Conservation (phyloP, 2,113 vertebrate genomes). For the Scomber colias region DNA sequence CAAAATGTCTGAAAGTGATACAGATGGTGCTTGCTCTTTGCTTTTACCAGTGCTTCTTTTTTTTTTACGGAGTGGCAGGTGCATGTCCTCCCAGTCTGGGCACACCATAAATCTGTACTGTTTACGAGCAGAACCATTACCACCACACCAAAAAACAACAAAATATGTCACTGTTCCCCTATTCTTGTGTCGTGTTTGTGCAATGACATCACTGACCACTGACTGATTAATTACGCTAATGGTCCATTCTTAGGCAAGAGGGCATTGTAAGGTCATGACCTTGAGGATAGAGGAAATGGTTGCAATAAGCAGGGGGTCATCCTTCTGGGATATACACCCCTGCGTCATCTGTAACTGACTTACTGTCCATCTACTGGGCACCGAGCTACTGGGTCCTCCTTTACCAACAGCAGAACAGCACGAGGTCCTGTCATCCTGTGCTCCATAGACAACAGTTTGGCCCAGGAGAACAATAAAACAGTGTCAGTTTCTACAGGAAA, state of each 20-base stretch:
- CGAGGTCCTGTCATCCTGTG: conserved; percentile 39
- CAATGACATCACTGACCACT: conserved; percentile 76
- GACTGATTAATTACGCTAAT: conserved; percentile 73
- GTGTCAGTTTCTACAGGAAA: conserved; percentile 91
- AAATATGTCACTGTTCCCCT: conserved; percentile 51
- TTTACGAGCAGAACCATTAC: conserved; percentile 56
- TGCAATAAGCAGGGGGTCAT: conserved; percentile 74
- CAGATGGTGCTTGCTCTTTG: no score
- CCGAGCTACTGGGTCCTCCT: neutral
- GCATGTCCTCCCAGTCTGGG: conserved; percentile 27
- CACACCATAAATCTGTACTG: conserved; percentile 60
- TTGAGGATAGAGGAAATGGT: conserved; percentile 78
- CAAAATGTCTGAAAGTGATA: no score
- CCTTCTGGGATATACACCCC: conserved; percentile 66
- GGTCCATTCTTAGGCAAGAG: conserved; percentile 73
- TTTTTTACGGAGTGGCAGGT: conserved; percentile 60
- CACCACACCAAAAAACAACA: conserved; percentile 65
- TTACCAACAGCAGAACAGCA: conserved; percentile 37
- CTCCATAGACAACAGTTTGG: conserved; percentile 40
- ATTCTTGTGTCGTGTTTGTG: conserved; percentile 68
- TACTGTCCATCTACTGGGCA: conserved; percentile 32
- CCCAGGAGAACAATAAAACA: conserved; percentile 81
- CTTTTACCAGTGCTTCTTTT: neutral
- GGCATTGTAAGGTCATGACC: conserved; percentile 77
- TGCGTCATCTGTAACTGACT: conserved; percentile 71